Conservation (phyloP, 2,797 vertebrate genomes). For the Phrynocephalus guinanensis region DNA sequence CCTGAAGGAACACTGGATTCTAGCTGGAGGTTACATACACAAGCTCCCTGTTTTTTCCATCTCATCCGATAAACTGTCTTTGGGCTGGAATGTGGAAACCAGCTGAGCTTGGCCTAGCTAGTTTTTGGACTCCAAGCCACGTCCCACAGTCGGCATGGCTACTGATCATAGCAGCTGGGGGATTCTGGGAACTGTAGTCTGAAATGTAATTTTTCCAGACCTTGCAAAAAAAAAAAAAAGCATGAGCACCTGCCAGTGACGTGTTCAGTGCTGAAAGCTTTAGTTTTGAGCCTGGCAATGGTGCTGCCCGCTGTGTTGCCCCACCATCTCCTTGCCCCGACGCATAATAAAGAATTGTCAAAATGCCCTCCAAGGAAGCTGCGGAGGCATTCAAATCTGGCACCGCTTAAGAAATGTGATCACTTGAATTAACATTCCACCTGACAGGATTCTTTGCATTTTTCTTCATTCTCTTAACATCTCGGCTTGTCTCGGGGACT, state of each 20-base stretch:
- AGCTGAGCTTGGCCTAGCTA: neutral
- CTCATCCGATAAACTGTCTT: neutral
- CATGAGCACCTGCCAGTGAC: neutral
- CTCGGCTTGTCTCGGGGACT: conserved; percentile 61
- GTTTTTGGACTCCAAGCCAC: neutral
- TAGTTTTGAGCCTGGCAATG: neutral
- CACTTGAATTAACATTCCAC: conserved; percentile 62
- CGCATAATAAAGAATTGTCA: conserved; percentile 6
- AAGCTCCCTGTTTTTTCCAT: neutral
- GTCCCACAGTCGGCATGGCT: neutral
- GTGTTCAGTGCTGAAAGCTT: neutral
- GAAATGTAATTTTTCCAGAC: neutral
- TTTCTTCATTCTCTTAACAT: conserved; percentile 60
- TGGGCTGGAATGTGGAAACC: neutral
- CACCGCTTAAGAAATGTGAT: conserved; percentile 60
- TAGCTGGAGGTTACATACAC: no score
- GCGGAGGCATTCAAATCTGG: conserved; percentile 54
- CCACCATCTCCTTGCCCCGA: neutral
- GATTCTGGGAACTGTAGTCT: neutral
- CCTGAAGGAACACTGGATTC: no score
- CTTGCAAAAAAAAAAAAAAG: neutral
- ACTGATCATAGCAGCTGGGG: no score
- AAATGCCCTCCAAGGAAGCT: conserved; percentile 18
- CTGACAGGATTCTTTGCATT: conserved; percentile 56
- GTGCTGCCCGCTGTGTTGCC: neutral